Base-by-base conservation (phyloP, 2,888 invertebrate species). In the Drosophila fungiperda region DNA sequence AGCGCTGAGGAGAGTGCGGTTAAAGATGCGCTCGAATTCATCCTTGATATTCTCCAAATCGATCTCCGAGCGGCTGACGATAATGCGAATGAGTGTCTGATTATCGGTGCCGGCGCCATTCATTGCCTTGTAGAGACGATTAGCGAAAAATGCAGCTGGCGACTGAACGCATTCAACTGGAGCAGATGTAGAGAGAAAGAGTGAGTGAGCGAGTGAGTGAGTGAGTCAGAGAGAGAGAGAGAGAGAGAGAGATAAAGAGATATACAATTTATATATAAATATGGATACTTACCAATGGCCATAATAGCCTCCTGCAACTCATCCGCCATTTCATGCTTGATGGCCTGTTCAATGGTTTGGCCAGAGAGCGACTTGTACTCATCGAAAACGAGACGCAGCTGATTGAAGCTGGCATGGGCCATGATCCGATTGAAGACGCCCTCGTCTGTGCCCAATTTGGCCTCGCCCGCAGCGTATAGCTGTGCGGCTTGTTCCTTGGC, bases 71-170 rank as follows among this genome's bases (percentile, higher is more conserved):
- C 96, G 94, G 82, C 95, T 95, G 58, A 96, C 96, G 79, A 97
- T 91, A 82, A 97, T 94, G 58, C 97, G 94, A 81, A 97, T 95
- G 76, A 97, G 94, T 0, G 96, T 95, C 36, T 94, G 93, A 93
- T 97, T 96, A 91, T 96, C 95, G 5, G 97, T 97, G 67, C 97
- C 97, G 52, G 95, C 90, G 0, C 96, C 96, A 81, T 95, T 94
- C 95, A 96, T 95, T 5, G 96, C 95, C 60, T 93, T 92, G 71
- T 96, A 95, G 17, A 96, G 93, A 0, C 95, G 94, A 72, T 94
- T 94, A 61, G 96, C 96, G 93, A 96, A 96, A 94, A 95, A 96
- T 3, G 95, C 95, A 3, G 95, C 93, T 7, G 95, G 94, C 82
- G 94, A 95, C 89, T 95, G 95, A 40, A 95, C 96, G 92, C 95